Base-by-base conservation (phyloP, 2,888 invertebrate species). In the Drosophila pseudotakahashii region DNA sequence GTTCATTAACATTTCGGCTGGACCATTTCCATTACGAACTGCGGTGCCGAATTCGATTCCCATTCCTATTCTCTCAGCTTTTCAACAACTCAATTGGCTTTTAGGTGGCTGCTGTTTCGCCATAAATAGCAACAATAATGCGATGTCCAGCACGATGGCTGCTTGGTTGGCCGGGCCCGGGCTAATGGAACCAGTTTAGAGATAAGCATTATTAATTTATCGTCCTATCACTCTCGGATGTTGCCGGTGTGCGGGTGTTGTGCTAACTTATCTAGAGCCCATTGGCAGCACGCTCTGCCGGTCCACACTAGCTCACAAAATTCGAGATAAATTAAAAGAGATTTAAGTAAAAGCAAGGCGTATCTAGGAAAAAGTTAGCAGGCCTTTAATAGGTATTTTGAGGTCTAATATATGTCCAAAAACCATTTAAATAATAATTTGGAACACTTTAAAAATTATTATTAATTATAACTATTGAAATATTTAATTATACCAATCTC, bases 171-270 rank as follows among this genome's bases (percentile, higher is more conserved):
- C 2, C 7, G 30, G 41, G n/a, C n/a, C 7, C 26, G 67, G 52
- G 67, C 82, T 88, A 88, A 84, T 84, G 87, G 89, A 88, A 84
- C 84, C 87, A 86, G 84, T 88, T 88, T 73, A 37, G 30, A 62
- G 88, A 86, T 81, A 81, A 84, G 55, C 88, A 73, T 61, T 63
- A 63, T 77, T 73, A 78, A 81, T 81, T 87, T 87, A 81, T 84
- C 76, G 81, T 59, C 66, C 78, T 69, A 71, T 79, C 64, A 55
- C 58, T 54, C 37, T 36, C 44, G 48, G 13, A 50, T 45, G 55
- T 50, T 41, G 55, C 19, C 26, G 45, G 39, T 61, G 78, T 81
- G 87, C 83, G 86, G 86, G 80, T 81, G 80, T 71, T 79, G 74
- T 42, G 67, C 59, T 51, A 53, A 79, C 57, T 77, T 58, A 61